These are phyloP conservation scores for Drosophila tristis DNA, from an alignment of 1,140 invertebrate species.

Conservation along the genomic window DNA sequence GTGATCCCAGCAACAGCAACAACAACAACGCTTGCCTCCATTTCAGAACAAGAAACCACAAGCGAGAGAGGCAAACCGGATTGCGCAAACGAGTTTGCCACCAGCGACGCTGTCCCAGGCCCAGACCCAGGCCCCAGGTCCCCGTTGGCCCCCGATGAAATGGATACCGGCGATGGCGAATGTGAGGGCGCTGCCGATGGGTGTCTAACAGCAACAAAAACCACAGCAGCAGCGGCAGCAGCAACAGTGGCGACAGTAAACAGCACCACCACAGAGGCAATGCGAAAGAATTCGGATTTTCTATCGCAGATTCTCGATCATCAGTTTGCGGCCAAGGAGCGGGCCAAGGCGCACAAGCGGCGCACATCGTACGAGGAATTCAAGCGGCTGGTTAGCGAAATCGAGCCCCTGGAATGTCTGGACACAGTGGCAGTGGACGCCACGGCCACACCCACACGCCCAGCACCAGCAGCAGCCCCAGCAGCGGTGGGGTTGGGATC, in stretches of 20 bases:
- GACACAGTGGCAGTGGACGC: not conserved
- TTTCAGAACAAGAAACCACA: constrained; percentile 81
- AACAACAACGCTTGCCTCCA: constrained; percentile 68
- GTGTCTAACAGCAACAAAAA: constrained; percentile 49
- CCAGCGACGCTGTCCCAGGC: constrained; percentile 43
- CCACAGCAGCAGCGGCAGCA: constrained; percentile 30
- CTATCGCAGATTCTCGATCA: constrained; percentile 83
- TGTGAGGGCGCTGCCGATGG: constrained; percentile 35
- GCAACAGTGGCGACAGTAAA: constrained; percentile 18
- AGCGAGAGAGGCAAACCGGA: constrained; percentile 65
- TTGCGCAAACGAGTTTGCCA: constrained; percentile 81
- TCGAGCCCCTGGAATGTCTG: constrained; percentile 57
- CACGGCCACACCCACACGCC: constrained; percentile 1
- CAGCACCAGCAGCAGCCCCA: constrained; percentile 12
- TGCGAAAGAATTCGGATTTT: constrained; percentile 84
- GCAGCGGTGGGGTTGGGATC: constrained; percentile 31
- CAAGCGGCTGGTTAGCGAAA: constrained; percentile 79
- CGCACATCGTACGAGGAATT: constrained; percentile 84
- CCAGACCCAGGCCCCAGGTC: no score
- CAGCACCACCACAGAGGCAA: constrained; percentile 66
- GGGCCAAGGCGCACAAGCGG: constrained; percentile 79
- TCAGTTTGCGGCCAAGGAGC: constrained; percentile 73
- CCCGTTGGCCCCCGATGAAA: constrained; percentile 23
- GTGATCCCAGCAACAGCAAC: constrained; percentile 35
- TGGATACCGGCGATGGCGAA: constrained; percentile 47